These are phyloP conservation scores for Porites evermanni DNA, from an alignment of 92 coral and sea anemone species.

Conservation along the genomic window DNA sequence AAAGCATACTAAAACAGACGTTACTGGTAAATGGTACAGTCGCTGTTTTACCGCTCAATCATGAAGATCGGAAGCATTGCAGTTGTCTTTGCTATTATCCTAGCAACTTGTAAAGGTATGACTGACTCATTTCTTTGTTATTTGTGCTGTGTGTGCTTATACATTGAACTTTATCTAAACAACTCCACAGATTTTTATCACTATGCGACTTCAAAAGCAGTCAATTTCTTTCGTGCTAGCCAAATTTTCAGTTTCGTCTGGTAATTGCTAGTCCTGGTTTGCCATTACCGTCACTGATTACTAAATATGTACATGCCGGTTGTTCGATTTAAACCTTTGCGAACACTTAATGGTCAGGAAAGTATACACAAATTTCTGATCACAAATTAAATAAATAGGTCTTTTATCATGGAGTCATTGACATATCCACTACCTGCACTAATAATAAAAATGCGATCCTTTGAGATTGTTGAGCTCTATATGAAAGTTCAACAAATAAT, in stretches of 20 bases:
- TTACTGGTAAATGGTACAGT: not conserved
- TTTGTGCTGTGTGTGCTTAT: not conserved
- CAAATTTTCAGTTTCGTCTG: not conserved
- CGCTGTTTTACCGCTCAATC: not conserved
- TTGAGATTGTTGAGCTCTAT: not conserved
- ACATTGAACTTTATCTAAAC: no score
- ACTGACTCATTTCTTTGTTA: not conserved
- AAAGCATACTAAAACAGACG: not conserved
- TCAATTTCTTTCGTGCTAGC: not conserved
- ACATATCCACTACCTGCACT: not conserved
- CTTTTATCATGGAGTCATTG: not conserved
- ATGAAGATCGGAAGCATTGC: not conserved
- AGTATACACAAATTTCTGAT: not conserved
- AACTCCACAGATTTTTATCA: not conserved
- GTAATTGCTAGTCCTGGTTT: no score
- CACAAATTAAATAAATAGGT: not conserved
- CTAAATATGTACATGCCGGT: no score
- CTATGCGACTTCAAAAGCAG: not conserved
- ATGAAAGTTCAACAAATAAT: not conserved
- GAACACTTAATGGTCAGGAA: not conserved
- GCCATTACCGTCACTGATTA: no score
- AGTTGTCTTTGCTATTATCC: slow-evolving; percentile 1
- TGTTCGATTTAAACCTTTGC: no score
- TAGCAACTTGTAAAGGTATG: slow-evolving; percentile 22
- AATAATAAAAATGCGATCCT: not conserved